Evolutionary conservation across 2,797 vertebrate species (phyloP).

Genomic region (Danio kyathit): DNA sequence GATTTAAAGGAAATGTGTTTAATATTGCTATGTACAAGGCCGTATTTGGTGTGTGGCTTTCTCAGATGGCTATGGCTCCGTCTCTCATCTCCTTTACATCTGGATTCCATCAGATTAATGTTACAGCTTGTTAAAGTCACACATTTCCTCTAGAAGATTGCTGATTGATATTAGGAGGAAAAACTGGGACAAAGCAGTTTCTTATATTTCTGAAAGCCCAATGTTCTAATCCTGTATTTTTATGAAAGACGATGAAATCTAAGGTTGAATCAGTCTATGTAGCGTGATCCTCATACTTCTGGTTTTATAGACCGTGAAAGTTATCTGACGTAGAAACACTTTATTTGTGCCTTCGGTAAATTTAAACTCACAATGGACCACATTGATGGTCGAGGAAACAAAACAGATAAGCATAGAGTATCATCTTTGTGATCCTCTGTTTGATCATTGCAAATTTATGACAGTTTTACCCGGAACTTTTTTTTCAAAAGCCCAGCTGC

Average conservation of each 20-base stretch:
- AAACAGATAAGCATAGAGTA: conserved; percentile 7
- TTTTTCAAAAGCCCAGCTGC: conserved; percentile 31
- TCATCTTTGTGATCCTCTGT: conserved; percentile 21
- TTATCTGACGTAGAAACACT: conserved; percentile 40
- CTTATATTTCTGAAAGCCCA: conserved; percentile 11
- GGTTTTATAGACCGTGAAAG: conserved; percentile 14
- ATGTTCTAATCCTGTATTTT: conserved; percentile 34
- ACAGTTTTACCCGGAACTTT: conserved; percentile 25
- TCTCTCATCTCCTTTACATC: conserved; percentile 58
- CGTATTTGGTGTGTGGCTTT: conserved; percentile 63
- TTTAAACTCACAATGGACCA: conserved; percentile 23
- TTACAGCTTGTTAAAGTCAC: conserved; percentile 63
- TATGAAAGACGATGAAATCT: conserved; percentile 45
- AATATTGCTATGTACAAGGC: conserved; percentile 46
- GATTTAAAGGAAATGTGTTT: conserved; percentile 51
- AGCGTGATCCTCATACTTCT: conserved; percentile 40
- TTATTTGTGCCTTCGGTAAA: conserved; percentile 27
- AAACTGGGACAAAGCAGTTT: conserved; percentile 39
- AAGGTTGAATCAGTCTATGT: conserved; percentile 21
- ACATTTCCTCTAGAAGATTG: conserved; percentile 56
- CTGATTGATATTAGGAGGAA: conserved; percentile 56
- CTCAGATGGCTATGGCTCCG: conserved; percentile 30
- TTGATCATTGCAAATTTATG: conserved; percentile 40
- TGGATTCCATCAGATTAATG: conserved; percentile 66
- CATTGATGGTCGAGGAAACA: conserved; percentile 25